A percentile compares a stretch with the other conserved stretches of the same genome.
Conservation (phyloP, 2,113 vertebrate species). For the Sula dactylatra region DNA sequence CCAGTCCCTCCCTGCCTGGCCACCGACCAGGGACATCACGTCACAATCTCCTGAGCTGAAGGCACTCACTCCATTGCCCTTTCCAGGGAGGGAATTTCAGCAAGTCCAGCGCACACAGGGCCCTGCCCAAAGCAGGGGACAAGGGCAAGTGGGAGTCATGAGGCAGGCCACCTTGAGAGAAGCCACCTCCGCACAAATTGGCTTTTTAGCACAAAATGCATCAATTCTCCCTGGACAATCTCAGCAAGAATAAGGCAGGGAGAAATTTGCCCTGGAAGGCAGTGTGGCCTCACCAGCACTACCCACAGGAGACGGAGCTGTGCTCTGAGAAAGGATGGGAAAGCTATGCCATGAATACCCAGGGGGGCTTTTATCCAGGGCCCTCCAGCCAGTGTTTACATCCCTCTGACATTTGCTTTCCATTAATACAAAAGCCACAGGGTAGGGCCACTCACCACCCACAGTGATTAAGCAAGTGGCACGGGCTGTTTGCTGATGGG, state of each 20-base stretch:
- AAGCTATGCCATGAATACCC: background rate
- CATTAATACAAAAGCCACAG: background rate
- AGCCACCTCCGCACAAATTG: background rate
- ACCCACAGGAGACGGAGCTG: background rate
- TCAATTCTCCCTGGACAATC: background rate
- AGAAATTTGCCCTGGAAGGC: background rate
- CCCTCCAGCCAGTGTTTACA: background rate
- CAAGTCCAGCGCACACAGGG: accelerated
- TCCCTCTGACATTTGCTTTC: background rate
- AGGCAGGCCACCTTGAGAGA: background rate
- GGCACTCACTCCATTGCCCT: background rate
- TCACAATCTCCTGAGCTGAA: background rate
- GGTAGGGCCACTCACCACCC: background rate
- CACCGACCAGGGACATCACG: background rate
- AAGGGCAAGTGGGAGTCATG: background rate
- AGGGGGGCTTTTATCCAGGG: background rate
- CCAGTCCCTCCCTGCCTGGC: background rate
- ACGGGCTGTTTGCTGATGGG: background rate
- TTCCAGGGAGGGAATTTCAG: background rate
- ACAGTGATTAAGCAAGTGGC: background rate
- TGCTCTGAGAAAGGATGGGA: accelerated
- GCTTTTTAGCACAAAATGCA: background rate
- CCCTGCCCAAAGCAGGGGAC: background rate
- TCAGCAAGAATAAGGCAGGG: background rate
- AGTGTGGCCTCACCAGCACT: accelerated